phyloP scores from a whole-genome alignment of 2,797 vertebrate genomes.

The Hemibagrus guttatus region DNA sequence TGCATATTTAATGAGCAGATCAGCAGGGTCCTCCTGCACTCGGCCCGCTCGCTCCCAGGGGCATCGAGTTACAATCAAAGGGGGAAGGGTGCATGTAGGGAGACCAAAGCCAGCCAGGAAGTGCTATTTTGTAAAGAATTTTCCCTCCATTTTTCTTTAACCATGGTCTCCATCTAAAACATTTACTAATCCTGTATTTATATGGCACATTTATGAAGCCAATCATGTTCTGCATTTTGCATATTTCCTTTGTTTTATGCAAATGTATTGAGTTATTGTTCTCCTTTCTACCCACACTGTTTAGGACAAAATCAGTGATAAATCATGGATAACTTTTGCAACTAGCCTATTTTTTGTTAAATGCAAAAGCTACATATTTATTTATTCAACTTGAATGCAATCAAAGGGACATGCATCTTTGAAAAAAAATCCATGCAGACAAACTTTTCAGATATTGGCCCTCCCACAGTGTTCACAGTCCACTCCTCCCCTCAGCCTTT shows the following conservation, averaged over 20 bases:
- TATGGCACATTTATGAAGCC: background rate
- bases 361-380: background rate
- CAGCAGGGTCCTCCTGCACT: slow-evolving; percentile 52
- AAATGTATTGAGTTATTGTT: background rate
- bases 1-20: slow-evolving; percentile 60
- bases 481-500: slow-evolving; percentile 27
- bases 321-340: background rate
- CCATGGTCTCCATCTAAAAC: background rate
- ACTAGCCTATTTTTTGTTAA: background rate
- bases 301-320: background rate
- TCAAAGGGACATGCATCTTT: background rate
- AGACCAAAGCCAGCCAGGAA: slow-evolving; percentile 10
- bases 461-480: slow-evolving; percentile 3
- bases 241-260: background rate
- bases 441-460: slow-evolving; percentile 30
- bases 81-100: slow-evolving; percentile 25
- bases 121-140: slow-evolving; percentile 5
- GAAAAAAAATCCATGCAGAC: background rate
- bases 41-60: slow-evolving; percentile 37
- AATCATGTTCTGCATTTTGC: background rate
- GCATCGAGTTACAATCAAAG: slow-evolving; percentile 53
- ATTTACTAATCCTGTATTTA: background rate
- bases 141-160: slow-evolving; percentile 38
- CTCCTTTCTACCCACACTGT: background rate
- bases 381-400: background rate